Percentiles rank a stretch among this genome's conserved stretches.
Conservation (phyloP, 2,797 vertebrate genomes). For the Leuciscus waleckii region DNA sequence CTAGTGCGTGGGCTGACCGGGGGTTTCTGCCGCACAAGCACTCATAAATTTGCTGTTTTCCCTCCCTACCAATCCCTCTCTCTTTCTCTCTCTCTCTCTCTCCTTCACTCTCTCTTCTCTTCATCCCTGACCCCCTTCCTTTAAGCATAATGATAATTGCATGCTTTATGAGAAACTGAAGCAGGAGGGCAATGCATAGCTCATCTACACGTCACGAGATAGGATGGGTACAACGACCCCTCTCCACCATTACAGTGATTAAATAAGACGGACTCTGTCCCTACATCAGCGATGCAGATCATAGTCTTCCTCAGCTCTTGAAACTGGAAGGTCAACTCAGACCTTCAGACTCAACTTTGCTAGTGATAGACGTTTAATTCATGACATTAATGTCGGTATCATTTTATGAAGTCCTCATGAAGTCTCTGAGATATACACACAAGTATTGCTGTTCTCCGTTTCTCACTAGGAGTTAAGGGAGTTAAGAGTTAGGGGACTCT, state of each 20-base stretch:
- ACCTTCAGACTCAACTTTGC: neutral
- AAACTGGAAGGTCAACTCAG: neutral
- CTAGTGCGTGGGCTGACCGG: constrained; percentile 46
- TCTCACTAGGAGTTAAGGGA: neutral
- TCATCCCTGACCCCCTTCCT: constrained; percentile 28
- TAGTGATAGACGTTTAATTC: neutral
- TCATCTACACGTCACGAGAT: constrained; percentile 59
- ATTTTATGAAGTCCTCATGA: no score
- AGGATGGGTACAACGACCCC: constrained; percentile 31
- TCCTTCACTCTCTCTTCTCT: constrained; percentile 55
- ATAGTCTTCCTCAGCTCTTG: neutral
- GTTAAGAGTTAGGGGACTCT: neutral
- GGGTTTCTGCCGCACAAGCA: constrained; percentile 51
- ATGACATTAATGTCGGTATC: no score
- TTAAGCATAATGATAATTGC: constrained; percentile 65
- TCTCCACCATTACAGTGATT: constrained; percentile 57
- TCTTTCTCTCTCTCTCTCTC: constrained; percentile 58
- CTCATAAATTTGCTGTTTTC: constrained; percentile 66
- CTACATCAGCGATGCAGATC: constrained; percentile 11
- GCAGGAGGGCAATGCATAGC: constrained; percentile 64
- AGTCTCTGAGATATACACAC: neutral
- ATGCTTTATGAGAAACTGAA: constrained; percentile 69
- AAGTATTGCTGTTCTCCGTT: neutral
- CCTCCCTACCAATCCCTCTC: constrained; percentile 12
- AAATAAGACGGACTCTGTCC: constrained; percentile 56